These are phyloP conservation scores for Manis crassicaudata DNA, from an alignment of 2,797 vertebrate species.

Conservation along the genomic window DNA sequence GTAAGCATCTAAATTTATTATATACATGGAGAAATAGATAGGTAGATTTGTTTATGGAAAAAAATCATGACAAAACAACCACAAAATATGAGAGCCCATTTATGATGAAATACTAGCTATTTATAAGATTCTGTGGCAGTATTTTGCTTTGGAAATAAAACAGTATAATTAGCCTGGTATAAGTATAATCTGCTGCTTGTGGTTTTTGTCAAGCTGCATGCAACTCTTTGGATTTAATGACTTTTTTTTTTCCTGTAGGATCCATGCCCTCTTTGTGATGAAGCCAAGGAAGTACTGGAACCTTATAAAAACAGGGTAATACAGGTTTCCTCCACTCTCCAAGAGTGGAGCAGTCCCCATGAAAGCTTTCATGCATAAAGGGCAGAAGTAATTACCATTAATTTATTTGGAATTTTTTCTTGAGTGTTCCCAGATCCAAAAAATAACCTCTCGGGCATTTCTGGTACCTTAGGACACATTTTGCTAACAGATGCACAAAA, in stretches of 20 bases:
- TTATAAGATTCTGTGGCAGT: slow-evolving; percentile 33
- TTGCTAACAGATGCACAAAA: not conserved
- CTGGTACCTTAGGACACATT: not conserved
- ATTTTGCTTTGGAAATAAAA: slow-evolving; percentile 62
- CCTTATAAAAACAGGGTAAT: slow-evolving; percentile 90
- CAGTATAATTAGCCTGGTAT: slow-evolving; percentile 44
- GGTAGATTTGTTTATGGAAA: not conserved
- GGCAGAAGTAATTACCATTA: not conserved
- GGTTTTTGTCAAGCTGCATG: not conserved
- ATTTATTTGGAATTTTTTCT: not conserved
- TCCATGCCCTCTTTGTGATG: slow-evolving; percentile 91
- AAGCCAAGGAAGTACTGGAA: slow-evolving; percentile 90
- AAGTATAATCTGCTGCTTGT: slow-evolving; percentile 18
- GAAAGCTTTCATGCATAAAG: not conserved
- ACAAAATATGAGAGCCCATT: slow-evolving; percentile 7
- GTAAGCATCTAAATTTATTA: not conserved
- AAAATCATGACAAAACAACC: slow-evolving; percentile 44
- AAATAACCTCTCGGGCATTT: not conserved
- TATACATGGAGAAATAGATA: not conserved
- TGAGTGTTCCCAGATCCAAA: not conserved
- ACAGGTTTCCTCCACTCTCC: not conserved
- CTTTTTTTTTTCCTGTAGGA: slow-evolving; percentile 83
- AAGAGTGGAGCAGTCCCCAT: not conserved
- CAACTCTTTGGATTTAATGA: slow-evolving; percentile 48
- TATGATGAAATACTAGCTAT: slow-evolving; percentile 16